Evolutionary conservation across 2,888 invertebrate species (phyloP), one percentile per base, ranked within the genome.

Genomic region (Chalcis sispes): DNA sequence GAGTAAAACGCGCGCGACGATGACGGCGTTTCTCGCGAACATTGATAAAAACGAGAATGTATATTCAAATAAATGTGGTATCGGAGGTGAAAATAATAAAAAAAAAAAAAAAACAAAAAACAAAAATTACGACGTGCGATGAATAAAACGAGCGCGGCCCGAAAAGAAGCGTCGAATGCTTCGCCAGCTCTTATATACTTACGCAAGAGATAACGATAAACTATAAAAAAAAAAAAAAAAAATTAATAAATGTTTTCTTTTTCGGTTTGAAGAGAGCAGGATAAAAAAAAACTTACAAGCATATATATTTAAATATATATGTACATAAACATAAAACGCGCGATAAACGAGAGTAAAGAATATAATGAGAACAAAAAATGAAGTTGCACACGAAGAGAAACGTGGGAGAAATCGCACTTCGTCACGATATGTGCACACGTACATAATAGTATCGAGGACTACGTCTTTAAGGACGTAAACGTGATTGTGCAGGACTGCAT

Each of bases 301-400:
- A 50, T 13, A 50, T 50, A 50, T 50, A 50, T 50, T 10, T 36
- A n/a, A 13, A 48, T 18, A 48, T n/a, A 48, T n/a, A 48, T n/a
- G 18, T 1, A 48, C 36, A 67, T 54, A 74, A 67, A 75, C 69
- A 69, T 75, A 70, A 72, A 58, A 23, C 48, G 64, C 50, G 50
- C 75, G 40, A 65, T 46, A 67, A 64, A 70, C 27, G 58, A 75
- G 56, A 64, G 54, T 58, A 50, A 64, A 64, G 50, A 40, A 62
- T 15, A 46, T 61, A 74, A 62, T n/a, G 66, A 46, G 64, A 75
- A 29, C 29, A 62, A 54, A 48, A 70, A 72, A 75, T 46, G 58
- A 42, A 61, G 40, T 59, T 46, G 40, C 23, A 36, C 18, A 62
- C 48, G 59, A 50, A 42, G 10, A 50, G n/a, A 18, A n/a, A 36